Base-by-base conservation (phyloP, 2,888 invertebrate species). In the Sceliomorpha sp. region DNA sequence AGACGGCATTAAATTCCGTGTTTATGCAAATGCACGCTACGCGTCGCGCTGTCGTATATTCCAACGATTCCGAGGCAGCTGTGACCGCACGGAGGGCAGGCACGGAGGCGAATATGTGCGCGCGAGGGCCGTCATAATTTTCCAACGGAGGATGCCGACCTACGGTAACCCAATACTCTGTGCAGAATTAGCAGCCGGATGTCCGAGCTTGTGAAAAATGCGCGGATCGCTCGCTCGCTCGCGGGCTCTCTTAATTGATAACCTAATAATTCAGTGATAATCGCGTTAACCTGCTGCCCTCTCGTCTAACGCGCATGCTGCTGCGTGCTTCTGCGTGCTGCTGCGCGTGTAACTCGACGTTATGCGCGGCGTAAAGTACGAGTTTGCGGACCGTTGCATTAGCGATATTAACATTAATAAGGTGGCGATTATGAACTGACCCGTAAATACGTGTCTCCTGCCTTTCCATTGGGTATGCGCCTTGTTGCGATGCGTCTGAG, bases 31-130 rank as follows among this genome's bases (percentile, higher is more conserved):
- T 83, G 72, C 77, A 71, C 71, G 55, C 59, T 60, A 58, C 64
- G 59, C 73, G 73, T 67, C 51, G 72, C 77, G 77, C 77, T 79
- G 78, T 81, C 78, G 81, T 81, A 83, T 82, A 80, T 82, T 79
- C 76, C 79, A 76, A 77, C 82, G 76, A 80, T 82, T 79, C 76
- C 79, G 77, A 77, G 81, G 76, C 81, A 78, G 81, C 81, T 83
- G 82, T 76, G 73, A 80, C 78, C 67, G 74, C 76, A 70, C 69
- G 40, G n/a, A n/a, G n/a, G n/a, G n/a, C n/a, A n/a, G n/a, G n/a
- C n/a, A n/a, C n/a, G n/a, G 58, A 58, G 45, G 58, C 47, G 59
- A 66, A 58, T 53, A 51, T 42, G 64, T 50, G 58, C 39, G 70
- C 75, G 70, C 76, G n/a, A 76, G 77, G 75, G 74, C 74, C 71